Conservation (phyloP, 2,797 vertebrate species). For the Megalops cyprinoides region DNA sequence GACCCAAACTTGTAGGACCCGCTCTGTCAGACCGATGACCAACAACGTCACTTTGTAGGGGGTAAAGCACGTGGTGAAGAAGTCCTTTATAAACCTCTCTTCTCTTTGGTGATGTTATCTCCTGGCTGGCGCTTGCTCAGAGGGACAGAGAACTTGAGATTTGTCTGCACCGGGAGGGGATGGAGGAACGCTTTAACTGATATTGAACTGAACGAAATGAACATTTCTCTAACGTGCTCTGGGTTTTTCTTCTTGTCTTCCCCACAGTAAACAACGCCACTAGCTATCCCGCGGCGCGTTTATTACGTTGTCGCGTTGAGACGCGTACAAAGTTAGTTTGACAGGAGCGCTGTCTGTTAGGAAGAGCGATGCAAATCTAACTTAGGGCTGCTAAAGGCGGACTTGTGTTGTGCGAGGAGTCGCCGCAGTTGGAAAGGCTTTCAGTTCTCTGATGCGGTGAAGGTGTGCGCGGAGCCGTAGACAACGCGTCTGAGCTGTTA, state of each 20-base stretch:
- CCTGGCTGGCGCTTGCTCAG: slow-evolving; percentile 69
- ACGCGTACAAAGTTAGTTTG: slow-evolving; percentile 13
- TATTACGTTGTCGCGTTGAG: not conserved
- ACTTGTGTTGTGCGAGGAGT: no score
- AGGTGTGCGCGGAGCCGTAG: slow-evolving; percentile 54
- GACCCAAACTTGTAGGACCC: slow-evolving; percentile 60
- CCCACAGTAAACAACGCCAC: not conserved
- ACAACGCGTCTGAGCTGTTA: slow-evolving; percentile 43
- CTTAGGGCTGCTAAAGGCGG: slow-evolving; percentile 13
- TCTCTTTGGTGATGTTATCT: slow-evolving; percentile 73
- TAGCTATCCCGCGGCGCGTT: not conserved
- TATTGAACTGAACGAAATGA: slow-evolving; percentile 38
- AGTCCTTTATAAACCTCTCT: slow-evolving; percentile 75
- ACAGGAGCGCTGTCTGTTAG: not conserved
- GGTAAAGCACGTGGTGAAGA: slow-evolving; percentile 77
- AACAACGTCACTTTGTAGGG: slow-evolving; percentile 70
- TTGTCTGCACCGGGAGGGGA: slow-evolving; percentile 57
- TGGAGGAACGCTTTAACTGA: slow-evolving; percentile 56
- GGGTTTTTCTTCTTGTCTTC: not conserved
- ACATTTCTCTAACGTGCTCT: slow-evolving; percentile 9
- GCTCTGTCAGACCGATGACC: slow-evolving; percentile 64
- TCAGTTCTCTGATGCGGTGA: slow-evolving; percentile 58
- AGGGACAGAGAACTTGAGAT: slow-evolving; percentile 45
- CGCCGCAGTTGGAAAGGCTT: slow-evolving; percentile 39
- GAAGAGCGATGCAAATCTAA: slow-evolving; percentile 21